Evolutionary conservation across 2,797 vertebrate species (phyloP).

Genomic region (Tinamus major): DNA sequence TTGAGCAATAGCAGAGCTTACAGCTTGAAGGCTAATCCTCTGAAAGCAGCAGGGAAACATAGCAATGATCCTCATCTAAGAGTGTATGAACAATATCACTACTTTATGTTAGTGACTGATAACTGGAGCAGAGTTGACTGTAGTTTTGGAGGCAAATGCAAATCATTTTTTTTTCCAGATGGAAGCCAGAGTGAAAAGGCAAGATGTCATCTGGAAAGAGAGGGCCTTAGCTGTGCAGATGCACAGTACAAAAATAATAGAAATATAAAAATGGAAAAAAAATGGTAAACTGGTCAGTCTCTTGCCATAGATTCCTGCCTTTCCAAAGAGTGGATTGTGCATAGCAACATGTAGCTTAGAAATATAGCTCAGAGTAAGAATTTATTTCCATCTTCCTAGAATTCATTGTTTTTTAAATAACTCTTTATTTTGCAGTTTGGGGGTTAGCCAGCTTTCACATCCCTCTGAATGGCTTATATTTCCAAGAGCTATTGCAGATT

Average conservation of each 20-base stretch:
- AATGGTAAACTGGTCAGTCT: neutral
- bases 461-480: neutral
- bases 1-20: neutral
- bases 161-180: constrained; percentile 56
- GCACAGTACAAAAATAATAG: constrained; percentile 27
- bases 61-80: neutral
- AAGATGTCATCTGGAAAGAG: constrained; percentile 63
- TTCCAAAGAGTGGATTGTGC: neutral
- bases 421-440: neutral
- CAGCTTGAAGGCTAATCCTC: neutral
- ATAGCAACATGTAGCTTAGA: neutral
- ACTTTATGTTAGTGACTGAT: constrained; percentile 10
- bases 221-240: constrained; percentile 45
- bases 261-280: constrained; percentile 34
- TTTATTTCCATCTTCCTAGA: neutral
- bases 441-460: neutral
- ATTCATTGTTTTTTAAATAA: neutral
- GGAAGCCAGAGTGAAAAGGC: constrained; percentile 64
- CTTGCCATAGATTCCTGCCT: constrained; percentile 4
- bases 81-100: neutral
- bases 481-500: neutral
- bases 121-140: constrained; percentile 53
- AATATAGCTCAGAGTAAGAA: neutral
- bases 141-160: constrained; percentile 57
- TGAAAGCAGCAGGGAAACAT: neutral